Conservation (phyloP, 1,140 invertebrate species). For the Heliothis virescens region DNA sequence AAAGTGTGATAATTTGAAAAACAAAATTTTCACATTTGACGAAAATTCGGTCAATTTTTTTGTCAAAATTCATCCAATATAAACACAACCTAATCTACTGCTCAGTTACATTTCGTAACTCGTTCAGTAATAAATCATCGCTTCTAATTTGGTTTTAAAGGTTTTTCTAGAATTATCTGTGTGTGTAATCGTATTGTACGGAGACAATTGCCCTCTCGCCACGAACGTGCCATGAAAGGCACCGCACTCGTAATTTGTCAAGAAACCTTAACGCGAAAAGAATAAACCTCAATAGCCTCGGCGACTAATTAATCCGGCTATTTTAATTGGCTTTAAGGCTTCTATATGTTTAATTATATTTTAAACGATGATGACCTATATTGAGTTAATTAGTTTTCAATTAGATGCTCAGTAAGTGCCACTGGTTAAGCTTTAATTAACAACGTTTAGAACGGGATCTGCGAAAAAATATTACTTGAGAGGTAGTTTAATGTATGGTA, state of each 20-base stretch:
- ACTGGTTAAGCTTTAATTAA: slow-evolving; percentile 24
- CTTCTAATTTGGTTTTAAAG: slow-evolving; percentile 86
- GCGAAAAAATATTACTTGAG: slow-evolving; percentile 28
- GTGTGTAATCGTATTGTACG: slow-evolving; percentile 78
- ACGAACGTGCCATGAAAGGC: slow-evolving; percentile 62
- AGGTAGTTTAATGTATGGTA: slow-evolving; percentile 17
- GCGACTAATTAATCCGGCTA: slow-evolving; percentile 75
- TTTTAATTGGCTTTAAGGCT: slow-evolving; percentile 66
- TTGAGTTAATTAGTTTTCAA: slow-evolving; percentile 49
- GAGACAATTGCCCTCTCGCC: slow-evolving; percentile 73
- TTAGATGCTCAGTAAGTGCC: slow-evolving; percentile 31
- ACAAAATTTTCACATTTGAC: too few species aligned
- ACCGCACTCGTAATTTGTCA: slow-evolving; percentile 79
- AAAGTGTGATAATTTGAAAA: too few species aligned
- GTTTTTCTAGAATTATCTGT: slow-evolving; percentile 79
- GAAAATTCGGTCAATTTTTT: too few species aligned
- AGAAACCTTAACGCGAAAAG: slow-evolving; percentile 65
- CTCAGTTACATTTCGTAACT: slow-evolving; percentile 70
- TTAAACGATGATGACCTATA: slow-evolving; percentile 48
- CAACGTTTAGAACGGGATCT: not conserved
- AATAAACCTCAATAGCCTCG: slow-evolving; percentile 66
- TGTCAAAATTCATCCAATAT: not conserved
- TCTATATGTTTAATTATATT: slow-evolving; percentile 45
- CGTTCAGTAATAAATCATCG: slow-evolving; percentile 80
- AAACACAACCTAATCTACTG: slow-evolving; percentile 50